phyloP scores from a whole-genome alignment of 2,113 vertebrate genomes.

The Gymnorhina tibicen region DNA sequence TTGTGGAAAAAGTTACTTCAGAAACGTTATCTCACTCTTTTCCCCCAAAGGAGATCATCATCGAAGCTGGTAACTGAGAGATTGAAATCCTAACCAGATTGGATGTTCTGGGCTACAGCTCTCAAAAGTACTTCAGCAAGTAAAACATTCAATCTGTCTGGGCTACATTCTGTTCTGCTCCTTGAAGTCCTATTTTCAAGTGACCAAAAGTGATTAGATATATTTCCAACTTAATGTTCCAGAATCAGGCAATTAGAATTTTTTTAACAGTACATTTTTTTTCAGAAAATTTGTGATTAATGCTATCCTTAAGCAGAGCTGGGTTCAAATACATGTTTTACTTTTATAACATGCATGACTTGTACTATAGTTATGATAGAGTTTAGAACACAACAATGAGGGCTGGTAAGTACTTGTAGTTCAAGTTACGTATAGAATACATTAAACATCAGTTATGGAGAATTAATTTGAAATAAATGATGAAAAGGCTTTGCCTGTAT shows the following conservation, averaged over 20 bases:
- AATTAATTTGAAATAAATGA: neutral
- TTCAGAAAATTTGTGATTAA: neutral
- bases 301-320: neutral
- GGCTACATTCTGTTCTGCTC: neutral
- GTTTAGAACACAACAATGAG: neutral
- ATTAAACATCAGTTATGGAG: neutral
- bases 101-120: neutral
- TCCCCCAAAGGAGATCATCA: neutral
- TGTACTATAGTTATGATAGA: neutral
- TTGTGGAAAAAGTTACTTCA: neutral
- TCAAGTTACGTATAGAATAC: neutral
- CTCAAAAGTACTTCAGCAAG: neutral
- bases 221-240: neutral
- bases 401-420: neutral
- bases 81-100: neutral
- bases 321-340: neutral
- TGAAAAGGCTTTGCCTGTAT: neutral
- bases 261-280: neutral
- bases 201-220: neutral
- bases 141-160: neutral
- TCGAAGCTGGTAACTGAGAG: neutral
- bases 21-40: neutral
- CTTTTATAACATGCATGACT: fast-evolving
- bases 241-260: neutral
- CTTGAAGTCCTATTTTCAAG: neutral